Base-by-base conservation (phyloP, 1,140 invertebrate genomes). In the Dendroctonus valens region DNA sequence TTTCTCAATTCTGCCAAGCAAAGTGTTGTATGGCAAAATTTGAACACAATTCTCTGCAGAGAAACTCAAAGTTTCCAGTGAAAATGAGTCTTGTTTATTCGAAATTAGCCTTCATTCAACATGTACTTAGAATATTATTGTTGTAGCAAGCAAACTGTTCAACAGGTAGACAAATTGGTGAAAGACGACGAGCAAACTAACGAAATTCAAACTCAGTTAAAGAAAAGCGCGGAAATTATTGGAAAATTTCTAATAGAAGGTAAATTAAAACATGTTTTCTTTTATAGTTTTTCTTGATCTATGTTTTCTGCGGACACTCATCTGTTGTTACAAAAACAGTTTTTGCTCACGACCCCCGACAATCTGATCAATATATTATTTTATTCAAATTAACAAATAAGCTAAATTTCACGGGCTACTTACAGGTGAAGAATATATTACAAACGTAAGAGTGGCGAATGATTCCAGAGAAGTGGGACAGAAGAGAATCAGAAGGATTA, bases 401-500 rank as follows among this genome's bases (percentile, higher is more conserved):
- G 26, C 26, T 2, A 26, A 26, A 26, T 26, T 26, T 26, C 26
- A 26, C 26, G 1, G 26, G 26, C 26, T 26, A 1, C 26, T n/a
- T 67, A 44, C 41, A 67, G 66, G 87, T 15, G 82, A 86, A 50
- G 87, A 90, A 75, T 83, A 87, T 70, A 87, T 91, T 63, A 83
- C 87, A 12, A 91, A 90, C 75, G 85, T 92, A 1, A 83, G 83
- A 74, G 81, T 90, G 14, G 90, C 89, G 0, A 90, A 85, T 41
- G 89, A 92, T 71, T 83, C 86, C 0, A 80, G 89, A 3, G 89
- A 91, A 77, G 78, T 89, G 0, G n/a, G 76, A 83, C 58, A 78
- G 86, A 7, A 77, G 84, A 14, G 77, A 81, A 44, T 72, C 80
- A 44, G 81, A 85, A 65, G 74, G 74, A 6, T 67, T 80, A 0